A percentile compares a stretch with the other conserved stretches of the same genome.
Evolutionary conservation across 2,888 invertebrate genomes (phyloP).

Genomic region (Rapana venosa): DNA sequence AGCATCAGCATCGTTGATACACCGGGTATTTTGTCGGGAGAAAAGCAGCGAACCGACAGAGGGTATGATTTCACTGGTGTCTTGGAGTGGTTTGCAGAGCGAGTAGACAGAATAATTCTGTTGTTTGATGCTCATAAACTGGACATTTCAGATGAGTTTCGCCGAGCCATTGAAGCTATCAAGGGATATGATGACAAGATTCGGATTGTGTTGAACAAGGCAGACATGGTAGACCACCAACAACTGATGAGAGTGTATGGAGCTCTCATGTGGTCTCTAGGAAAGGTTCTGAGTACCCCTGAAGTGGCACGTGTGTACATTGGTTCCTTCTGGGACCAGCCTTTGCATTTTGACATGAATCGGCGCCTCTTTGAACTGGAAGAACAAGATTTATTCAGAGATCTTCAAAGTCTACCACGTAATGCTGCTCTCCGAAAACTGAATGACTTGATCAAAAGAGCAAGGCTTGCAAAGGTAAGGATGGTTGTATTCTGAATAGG

Average conservation of each 20-base stretch:
- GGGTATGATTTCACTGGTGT: constrained; percentile 98
- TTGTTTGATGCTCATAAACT: constrained; percentile 99
- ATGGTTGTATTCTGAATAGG: constrained; percentile 80
- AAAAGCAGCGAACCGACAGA: constrained; percentile 91
- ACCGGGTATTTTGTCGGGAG: constrained; percentile 93
- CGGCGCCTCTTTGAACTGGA: constrained; percentile 82
- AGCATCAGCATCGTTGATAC: constrained; percentile 98
- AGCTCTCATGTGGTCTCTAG: constrained; percentile 99
- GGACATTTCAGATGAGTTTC: constrained; percentile 99
- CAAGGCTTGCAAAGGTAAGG: constrained; percentile 93
- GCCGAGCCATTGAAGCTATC: constrained; percentile 96
- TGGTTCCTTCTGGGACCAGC: constrained; percentile 99
- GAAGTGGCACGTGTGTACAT: constrained; percentile 99
- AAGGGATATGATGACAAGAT: constrained; percentile 84
- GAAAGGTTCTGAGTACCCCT: constrained; percentile 98
- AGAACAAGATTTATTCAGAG: constrained; percentile 81
- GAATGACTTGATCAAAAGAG: constrained; percentile 98
- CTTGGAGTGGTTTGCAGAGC: constrained; percentile 99
- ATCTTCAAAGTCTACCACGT: constrained; percentile 95
- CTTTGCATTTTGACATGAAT: constrained; percentile 95
- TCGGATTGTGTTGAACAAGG: constrained; percentile 97
- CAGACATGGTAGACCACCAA: constrained; percentile 99
- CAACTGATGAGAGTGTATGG: constrained; percentile 98
- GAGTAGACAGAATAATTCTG: constrained; percentile 97
- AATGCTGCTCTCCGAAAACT: constrained; percentile 98